Evolutionary conservation across 1,140 invertebrate genomes (phyloP).

Genomic region (Drosophila prosaltans): DNA sequence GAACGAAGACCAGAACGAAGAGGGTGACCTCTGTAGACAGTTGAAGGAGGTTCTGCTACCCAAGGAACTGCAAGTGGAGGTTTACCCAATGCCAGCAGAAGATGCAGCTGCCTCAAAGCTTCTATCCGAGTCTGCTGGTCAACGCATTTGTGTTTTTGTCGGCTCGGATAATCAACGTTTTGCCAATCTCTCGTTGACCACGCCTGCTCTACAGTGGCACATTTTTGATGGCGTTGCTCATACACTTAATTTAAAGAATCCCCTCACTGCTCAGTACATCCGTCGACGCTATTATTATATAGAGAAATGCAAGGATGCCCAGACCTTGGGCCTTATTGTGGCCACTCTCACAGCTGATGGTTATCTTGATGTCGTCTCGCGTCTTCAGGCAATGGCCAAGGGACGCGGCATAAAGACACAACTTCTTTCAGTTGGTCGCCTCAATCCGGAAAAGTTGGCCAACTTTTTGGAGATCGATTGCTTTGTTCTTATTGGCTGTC

Average conservation of each 20-base stretch:
- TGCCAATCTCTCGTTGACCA: slow-evolving; percentile 84
- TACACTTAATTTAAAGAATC: slow-evolving; percentile 63
- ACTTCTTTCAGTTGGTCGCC: slow-evolving; percentile 95
- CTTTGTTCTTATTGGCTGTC: slow-evolving; percentile 95
- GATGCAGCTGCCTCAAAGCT: slow-evolving; percentile 22
- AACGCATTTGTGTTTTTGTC: slow-evolving; percentile 83
- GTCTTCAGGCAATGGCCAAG: slow-evolving; percentile 89
- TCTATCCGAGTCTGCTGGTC: slow-evolving; percentile 34
- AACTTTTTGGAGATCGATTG: slow-evolving; percentile 93
- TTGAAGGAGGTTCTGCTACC: slow-evolving; percentile 44
- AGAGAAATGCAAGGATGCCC: slow-evolving; percentile 95
- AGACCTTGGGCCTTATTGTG: slow-evolving; percentile 93
- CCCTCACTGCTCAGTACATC: slow-evolving; percentile 85
- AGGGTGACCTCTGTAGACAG: slow-evolving; percentile 35
- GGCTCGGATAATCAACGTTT: slow-evolving; percentile 84
- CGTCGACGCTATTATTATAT: slow-evolving; percentile 92
- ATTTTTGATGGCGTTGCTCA: slow-evolving; percentile 59
- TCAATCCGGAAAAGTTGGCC: slow-evolving; percentile 95
- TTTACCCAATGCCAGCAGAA: slow-evolving; percentile 55
- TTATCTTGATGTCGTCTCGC: slow-evolving; percentile 90
- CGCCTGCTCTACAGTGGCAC: slow-evolving; percentile 82
- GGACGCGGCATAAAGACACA: slow-evolving; percentile 93
- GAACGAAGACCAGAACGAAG: slow-evolving; percentile 83
- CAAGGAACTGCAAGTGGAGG: slow-evolving; percentile 47
- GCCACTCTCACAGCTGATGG: slow-evolving; percentile 93